Base-by-base conservation (phyloP, 2,113 vertebrate species). In the Sinocyclocheilus grahami region DNA sequence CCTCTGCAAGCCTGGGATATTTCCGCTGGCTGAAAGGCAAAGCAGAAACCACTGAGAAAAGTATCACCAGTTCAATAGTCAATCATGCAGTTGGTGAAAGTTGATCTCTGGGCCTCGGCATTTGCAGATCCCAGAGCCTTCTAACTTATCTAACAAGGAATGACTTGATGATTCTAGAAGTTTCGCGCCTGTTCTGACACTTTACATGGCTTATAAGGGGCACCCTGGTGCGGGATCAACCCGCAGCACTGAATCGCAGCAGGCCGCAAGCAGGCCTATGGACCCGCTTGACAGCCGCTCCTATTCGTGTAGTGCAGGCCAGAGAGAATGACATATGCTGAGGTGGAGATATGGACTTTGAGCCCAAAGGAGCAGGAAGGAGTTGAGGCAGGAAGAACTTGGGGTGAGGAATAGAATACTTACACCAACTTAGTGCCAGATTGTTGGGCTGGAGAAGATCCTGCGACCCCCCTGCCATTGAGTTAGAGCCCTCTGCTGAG, bases 1-100 rank as follows among this genome's bases (percentile, higher is more conserved):
- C 84, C 98, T 96, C 90, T 99, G 98, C 91, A 99, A 84, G 84
- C 95, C 97, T 14, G 97, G 97, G 93, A 99, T 99, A 93, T 96
- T 99, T 91, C 97, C 97, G 81, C 97, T 97, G 86, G 98, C 98
- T 99, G 93, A 71, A 94, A 92, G 48, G 71, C 86, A 80, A 33
- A 86, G 72, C 65, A 62, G 53, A n/a, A 4, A 11, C 16, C 11
- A 13, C 42, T 33, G 37, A 86, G 27, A 87, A 53, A 72, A 24
- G 13, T 9, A 13, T n/a, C 14, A 46, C 20, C 18, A 24, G 8
- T 18, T 14, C 37, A 20, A 4, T 9, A 82, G 33, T 22, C 69
- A 48, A 69, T 78, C 82, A n/a, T 76, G 30, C 3, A 30, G 62
- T 16, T 53, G 24, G 74, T 20, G 42, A 74, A 76, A 63, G 39